Evolutionary conservation across 2,797 vertebrate species (phyloP), one percentile per base, ranked within the genome.

Genomic region (Sebastes vulpes): DNA sequence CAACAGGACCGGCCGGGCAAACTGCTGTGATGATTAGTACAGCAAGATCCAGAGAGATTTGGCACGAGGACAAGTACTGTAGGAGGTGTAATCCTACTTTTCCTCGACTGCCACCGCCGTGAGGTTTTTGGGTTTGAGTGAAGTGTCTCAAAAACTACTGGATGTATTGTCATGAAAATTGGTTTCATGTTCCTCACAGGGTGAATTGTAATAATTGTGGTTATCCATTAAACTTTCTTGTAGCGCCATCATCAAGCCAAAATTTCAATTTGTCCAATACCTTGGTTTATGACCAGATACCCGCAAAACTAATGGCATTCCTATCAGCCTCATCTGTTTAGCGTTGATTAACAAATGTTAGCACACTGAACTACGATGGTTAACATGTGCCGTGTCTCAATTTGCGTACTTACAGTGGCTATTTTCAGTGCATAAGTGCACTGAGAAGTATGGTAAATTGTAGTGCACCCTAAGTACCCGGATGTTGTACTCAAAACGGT

Each of bases 11-110:
- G 32, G 31, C 14, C 48, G 3, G 66, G 31, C n/a, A 48, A 35
- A 68, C 72, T 68, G 70, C 78, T 76, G 71, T 7, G 58, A 67
- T 78, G 71, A 77, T 82, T 86, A 69, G 73, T 70, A 52, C 65
- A 53, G 68, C 29, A 54, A 83, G 21, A 82, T 59, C 77, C 64
- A 68, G 16, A 58, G 61, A 32, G 74, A 81, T 58, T 72, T 68
- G 77, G 71, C 73, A 67, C 9, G 18, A 54, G 65, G 38, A 63
- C 64, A 66, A 72, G 18, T 26, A 0, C 14, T 54, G 60, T 0
- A 9, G 77, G 42, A 64, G 58, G 46, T 25, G 38, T 12, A 35
- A 64, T 77, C 57, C 16, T 2, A 58, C 18, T 53, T 8, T 21
- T 35, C 12, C 23, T 52, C 6, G 1, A n/a, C 25, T 50, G 63